A percentile compares a stretch with the other conserved stretches of the same genome.
Evolutionary conservation across 2,797 vertebrate species (phyloP).

Genomic region (Sebastes oblongus): DNA sequence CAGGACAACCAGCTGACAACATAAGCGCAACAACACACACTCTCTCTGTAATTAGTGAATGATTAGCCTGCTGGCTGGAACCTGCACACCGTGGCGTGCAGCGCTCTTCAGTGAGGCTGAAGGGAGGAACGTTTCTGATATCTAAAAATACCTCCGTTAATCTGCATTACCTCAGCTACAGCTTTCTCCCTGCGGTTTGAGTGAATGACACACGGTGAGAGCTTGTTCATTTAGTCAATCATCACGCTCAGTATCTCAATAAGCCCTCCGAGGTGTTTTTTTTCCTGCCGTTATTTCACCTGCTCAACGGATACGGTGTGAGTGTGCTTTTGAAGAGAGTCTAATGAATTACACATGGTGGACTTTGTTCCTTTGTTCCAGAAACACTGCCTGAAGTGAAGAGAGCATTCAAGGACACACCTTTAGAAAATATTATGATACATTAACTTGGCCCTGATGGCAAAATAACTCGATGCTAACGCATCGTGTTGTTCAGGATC

Average conservation of each 20-base stretch:
- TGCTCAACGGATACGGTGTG: slow-evolving; percentile 26
- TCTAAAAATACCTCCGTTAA: slow-evolving; percentile 58
- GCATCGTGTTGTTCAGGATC: slow-evolving; percentile 36
- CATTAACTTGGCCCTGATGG: slow-evolving; percentile 53
- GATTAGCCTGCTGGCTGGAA: slow-evolving; percentile 58
- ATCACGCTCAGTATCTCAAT: neutral
- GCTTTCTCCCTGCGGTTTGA: slow-evolving; percentile 36
- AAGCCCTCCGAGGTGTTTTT: neutral
- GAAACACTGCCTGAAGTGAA: slow-evolving; percentile 58
- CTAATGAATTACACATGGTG: slow-evolving; percentile 62
- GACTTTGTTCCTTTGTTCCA: slow-evolving; percentile 57
- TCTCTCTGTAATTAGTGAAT: slow-evolving; percentile 53
- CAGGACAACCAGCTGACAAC: slow-evolving; percentile 56
- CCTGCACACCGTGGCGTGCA: slow-evolving; percentile 35
- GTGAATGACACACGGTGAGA: slow-evolving; percentile 26
- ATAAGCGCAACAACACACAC: slow-evolving; percentile 28
- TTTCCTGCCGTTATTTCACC: slow-evolving; percentile 23
- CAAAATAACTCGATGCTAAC: slow-evolving; percentile 57
- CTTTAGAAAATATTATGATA: slow-evolving; percentile 80
- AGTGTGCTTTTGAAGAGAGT: slow-evolving; percentile 17
- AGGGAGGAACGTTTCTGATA: slow-evolving; percentile 29
- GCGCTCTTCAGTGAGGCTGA: neutral
- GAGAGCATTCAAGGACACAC: slow-evolving; percentile 68
- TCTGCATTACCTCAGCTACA: slow-evolving; percentile 39
- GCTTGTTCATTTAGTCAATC: slow-evolving; percentile 30